Conservation (phyloP, 2,113 vertebrate species). For the Corythornis vintsioides region DNA sequence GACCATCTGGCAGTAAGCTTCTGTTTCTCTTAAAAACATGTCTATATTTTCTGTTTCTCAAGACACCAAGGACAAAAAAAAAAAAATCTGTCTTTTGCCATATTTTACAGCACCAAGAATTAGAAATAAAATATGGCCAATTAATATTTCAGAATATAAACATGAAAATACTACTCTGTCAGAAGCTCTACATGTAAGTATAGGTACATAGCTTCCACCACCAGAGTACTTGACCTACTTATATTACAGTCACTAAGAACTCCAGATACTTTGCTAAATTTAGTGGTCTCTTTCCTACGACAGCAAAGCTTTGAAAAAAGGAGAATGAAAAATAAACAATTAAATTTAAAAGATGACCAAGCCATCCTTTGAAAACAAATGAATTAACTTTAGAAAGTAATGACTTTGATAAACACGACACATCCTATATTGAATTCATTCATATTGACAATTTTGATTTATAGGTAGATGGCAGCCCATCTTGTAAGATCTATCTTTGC, state of each 20-base stretch:
- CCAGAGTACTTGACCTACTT: background rate
- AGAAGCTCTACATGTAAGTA: background rate
- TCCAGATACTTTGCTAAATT: background rate
- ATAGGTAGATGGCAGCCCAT: background rate
- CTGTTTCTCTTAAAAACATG: slow-evolving; percentile 51
- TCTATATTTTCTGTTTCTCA: slow-evolving; percentile 25
- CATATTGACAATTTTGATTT: background rate
- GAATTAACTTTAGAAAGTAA: background rate
- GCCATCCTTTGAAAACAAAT: background rate
- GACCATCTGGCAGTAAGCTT: slow-evolving; percentile 24
- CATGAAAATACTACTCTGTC: background rate
- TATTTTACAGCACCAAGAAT: background rate
- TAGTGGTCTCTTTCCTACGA: background rate
- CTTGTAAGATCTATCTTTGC: background rate
- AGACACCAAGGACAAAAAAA: background rate
- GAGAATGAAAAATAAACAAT: background rate
- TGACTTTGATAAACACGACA: background rate
- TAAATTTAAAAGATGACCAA: background rate
- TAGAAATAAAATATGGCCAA: background rate
- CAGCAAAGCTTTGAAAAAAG: background rate
- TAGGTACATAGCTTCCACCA: background rate
- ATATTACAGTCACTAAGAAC: background rate
- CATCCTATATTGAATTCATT: background rate
- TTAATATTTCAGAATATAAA: background rate
- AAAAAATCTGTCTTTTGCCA: background rate